These are phyloP conservation scores for Rallus limicola DNA, from an alignment of 2,113 vertebrate species.

Conservation along the genomic window DNA sequence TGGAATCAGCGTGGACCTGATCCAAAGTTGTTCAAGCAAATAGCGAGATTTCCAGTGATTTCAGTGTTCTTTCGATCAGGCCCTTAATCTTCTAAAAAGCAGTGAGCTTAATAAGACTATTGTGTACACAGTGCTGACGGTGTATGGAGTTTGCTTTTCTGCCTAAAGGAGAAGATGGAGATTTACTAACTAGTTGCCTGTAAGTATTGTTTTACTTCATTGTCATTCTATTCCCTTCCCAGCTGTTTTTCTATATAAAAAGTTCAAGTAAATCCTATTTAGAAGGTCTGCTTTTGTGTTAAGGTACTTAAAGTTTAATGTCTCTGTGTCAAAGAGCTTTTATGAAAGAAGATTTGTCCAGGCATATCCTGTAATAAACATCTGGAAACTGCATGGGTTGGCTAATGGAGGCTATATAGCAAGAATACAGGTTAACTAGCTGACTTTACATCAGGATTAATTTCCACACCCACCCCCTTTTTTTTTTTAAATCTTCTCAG, in stretches of 20 bases:
- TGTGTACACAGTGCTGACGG: neutral
- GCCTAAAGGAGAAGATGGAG: neutral
- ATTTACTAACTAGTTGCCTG: neutral
- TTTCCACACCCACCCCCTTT: neutral
- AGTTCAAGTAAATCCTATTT: conserved; percentile 15
- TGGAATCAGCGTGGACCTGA: neutral
- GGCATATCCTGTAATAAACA: conserved; percentile 54
- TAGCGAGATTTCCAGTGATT: neutral
- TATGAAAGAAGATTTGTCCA: conserved; percentile 44
- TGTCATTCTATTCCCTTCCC: conserved; percentile 23
- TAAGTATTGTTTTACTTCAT: conserved; percentile 41
- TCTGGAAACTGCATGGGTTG: conserved; percentile 38
- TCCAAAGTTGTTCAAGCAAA: conserved; percentile 27
- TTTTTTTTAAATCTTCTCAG: neutral
- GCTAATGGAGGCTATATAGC: neutral
- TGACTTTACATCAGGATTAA: neutral
- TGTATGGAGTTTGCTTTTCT: neutral
- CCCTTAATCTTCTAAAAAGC: conserved; percentile 13
- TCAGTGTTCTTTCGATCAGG: conserved; percentile 26
- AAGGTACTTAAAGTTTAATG: conserved; percentile 45
- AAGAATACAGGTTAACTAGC: neutral
- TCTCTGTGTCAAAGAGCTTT: conserved; percentile 27
- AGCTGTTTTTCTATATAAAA: conserved; percentile 33
- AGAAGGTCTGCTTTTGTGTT: conserved; percentile 21
- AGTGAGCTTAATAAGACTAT: neutral